Evolutionary conservation across 1,140 invertebrate species (phyloP).

Genomic region (Aphaenogaster ashmeadi): DNA sequence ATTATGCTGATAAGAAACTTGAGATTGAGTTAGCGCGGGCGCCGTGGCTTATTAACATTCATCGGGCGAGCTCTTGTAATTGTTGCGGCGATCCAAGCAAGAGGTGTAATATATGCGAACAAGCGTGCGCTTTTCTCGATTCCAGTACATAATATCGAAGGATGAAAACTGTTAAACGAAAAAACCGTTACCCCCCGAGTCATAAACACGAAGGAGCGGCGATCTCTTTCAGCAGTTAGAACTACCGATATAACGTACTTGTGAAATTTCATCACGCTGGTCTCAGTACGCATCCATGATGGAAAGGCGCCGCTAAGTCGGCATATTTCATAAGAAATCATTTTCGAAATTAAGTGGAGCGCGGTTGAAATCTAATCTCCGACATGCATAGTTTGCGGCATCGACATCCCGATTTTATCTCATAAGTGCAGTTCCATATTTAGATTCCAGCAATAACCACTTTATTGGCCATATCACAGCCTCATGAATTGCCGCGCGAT

Average conservation of each 20-base stretch:
- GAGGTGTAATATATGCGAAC: conserved; percentile 1
- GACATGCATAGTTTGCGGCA: not conserved
- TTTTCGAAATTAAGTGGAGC: conserved; percentile 49
- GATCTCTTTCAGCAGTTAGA: conserved; percentile 3
- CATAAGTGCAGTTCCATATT: conserved; percentile 29
- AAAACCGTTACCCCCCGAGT: conserved; percentile 11
- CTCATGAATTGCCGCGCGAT: not conserved
- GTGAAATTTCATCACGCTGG: conserved; percentile 39
- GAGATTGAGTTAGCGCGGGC: conserved; percentile 16
- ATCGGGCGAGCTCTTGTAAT: conserved; percentile 17
- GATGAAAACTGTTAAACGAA: conserved; percentile 31
- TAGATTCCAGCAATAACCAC: conserved; percentile 16
- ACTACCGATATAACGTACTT: conserved; percentile 18
- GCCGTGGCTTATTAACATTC: conserved; percentile 43
- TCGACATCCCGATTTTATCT: conserved; percentile 8
- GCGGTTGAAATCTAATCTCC: conserved; percentile 13
- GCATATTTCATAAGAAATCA: conserved; percentile 57
- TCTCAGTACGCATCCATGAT: not conserved
- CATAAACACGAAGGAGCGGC: conserved; percentile 5
- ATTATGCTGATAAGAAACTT: conserved; percentile 41
- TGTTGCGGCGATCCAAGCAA: conserved; percentile 15
- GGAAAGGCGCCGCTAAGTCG: not conserved
- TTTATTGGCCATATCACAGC: not conserved
- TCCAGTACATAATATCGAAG: not conserved
- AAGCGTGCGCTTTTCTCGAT: conserved; percentile 21